Percentiles rank a stretch among this genome's conserved stretches.
Conservation (phyloP, 2,113 vertebrate genomes). For the Thunnus maccoyii region DNA sequence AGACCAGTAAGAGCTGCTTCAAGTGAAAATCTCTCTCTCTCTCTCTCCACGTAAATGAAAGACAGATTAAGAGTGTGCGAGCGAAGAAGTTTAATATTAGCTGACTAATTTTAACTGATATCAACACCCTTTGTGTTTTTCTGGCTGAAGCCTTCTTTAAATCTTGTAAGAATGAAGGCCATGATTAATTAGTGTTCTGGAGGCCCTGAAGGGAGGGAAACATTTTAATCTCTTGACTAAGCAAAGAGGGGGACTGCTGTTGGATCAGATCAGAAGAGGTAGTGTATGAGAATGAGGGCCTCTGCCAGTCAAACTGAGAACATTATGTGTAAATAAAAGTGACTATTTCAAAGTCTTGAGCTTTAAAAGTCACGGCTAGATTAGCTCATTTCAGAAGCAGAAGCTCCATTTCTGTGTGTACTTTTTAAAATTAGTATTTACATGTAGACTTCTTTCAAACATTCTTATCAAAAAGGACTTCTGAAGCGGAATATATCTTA, state of each 20-base stretch:
- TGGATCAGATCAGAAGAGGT: slow-evolving; percentile 2
- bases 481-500: neutral
- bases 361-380: neutral
- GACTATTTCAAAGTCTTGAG: neutral
- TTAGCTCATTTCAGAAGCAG: slow-evolving; percentile 12
- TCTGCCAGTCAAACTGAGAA: neutral
- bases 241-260: slow-evolving; percentile 8
- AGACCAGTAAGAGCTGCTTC: neutral
- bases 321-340: neutral
- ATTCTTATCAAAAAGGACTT: neutral
- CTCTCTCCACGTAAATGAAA: neutral
- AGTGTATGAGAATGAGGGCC: too few species aligned
- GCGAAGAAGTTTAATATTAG: slow-evolving; percentile 10
- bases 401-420: slow-evolving; percentile 1
- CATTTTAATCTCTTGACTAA: slow-evolving; percentile 49
- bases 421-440: slow-evolving; percentile 23
- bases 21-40: neutral
- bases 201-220: slow-evolving; percentile 29
- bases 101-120: slow-evolving; percentile 9
- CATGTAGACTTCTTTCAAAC: slow-evolving; percentile 13
- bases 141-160: slow-evolving; percentile 37
- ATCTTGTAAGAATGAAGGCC: slow-evolving; percentile 40
- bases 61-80: neutral
- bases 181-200: slow-evolving; percentile 55
- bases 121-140: neutral